Base-by-base conservation (phyloP, 2,797 vertebrate species). In the Corythornis leucogaster region DNA sequence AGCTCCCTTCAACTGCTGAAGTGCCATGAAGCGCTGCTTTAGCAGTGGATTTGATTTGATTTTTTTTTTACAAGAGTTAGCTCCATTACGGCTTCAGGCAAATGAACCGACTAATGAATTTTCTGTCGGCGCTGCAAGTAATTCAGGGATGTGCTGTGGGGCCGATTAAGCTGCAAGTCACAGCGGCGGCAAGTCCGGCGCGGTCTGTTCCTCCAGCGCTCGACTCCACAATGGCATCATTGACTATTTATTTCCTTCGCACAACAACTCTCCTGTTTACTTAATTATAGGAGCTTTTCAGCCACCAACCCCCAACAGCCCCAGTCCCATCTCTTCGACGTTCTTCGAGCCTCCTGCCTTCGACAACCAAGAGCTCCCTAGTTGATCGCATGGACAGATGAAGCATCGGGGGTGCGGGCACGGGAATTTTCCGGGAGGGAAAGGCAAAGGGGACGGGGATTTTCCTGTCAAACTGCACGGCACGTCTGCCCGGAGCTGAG, bases 191-290 rank as follows among this genome's bases (percentile, higher is more conserved):
- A 92, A 97, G 92, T 90, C 43, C 76, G 95, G 90, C 85, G 90
- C 90, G 78, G 57, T 95, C 93, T 96, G 94, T 92, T 95, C 96
- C 93, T 97, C 96, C 96, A 94, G 97, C 92, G 95, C 95, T 62
- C 51, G 59, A 85, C 95, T 91, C 94, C 94, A 99, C 98, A 99
- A 98, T 97, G 97, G 96, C 95, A 96, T 97, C 98, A 98, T 98
- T 99, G 98, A 98, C 98, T 98, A 98, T 98, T 99, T 98, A 98
- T 97, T 98, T 97, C 97, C 96, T 96, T 88, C 53, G 64, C 95
- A 99, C 98, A 98, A 98, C 97, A 97, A 98, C 98, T 97, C 98
- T 66, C 96, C 95, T 98, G 97, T 98, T 97, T 92, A 89, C 95
- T 97, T 97, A 86, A 96, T 97, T 97, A 96, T 70, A 74, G 94